phyloP scores from a whole-genome alignment of 2,797 vertebrate species.

The Prionace glauca region DNA sequence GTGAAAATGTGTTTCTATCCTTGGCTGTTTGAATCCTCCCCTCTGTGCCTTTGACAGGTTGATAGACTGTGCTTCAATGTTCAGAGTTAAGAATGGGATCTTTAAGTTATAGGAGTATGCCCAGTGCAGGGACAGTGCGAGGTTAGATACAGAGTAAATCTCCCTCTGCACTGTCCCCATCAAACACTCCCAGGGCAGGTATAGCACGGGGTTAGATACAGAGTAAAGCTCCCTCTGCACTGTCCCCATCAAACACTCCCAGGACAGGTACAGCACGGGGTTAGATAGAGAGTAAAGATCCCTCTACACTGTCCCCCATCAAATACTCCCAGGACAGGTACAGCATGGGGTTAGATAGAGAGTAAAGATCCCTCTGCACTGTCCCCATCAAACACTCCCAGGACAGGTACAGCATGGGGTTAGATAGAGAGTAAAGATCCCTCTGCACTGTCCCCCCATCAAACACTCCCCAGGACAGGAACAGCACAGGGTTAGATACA shows the following conservation, averaged over 20 bases:
- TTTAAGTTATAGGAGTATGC: neutral
- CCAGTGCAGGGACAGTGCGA: neutral
- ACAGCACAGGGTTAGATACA: too few relatives aligned
- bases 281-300: neutral
- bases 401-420: neutral
- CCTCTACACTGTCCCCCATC: neutral
- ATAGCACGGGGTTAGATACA: neutral
- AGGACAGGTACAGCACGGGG: neutral
- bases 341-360: neutral
- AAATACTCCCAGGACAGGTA: too few relatives aligned
- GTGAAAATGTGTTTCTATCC: neutral
- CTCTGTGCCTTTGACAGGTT: neutral
- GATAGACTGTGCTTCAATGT: too few relatives aligned
- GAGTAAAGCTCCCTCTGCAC: neutral
- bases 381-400: neutral
- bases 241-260: neutral
- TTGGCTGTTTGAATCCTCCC: neutral
- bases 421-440: neutral
- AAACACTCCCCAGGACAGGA: too few relatives aligned
- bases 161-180: neutral
- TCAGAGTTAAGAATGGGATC: neutral
- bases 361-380: neutral
- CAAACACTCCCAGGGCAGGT: too few relatives aligned
- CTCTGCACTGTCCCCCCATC: neutral
- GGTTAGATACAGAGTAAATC: neutral